phyloP scores from a whole-genome alignment of 23 tunicate species.

The Ciona savignyi region DNA sequence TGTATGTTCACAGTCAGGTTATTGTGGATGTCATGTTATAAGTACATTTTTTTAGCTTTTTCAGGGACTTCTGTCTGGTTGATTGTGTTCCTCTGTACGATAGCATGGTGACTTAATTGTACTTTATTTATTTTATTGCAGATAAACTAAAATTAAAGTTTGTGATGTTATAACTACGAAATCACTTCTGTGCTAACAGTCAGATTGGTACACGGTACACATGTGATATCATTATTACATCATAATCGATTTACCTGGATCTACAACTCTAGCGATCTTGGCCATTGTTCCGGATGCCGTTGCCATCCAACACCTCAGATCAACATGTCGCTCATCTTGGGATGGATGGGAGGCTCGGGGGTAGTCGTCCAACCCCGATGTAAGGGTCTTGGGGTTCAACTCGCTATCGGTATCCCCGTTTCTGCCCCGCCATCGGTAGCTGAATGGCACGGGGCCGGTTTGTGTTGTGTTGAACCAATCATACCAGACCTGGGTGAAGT shows the following conservation, averaged over 20 bases:
- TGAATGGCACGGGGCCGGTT: slow-evolving; percentile 59
- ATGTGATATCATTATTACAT: too few species aligned
- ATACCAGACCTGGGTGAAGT: slow-evolving; percentile 74
- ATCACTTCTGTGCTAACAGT: too few species aligned
- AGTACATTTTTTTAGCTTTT: too few species aligned
- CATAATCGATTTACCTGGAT: slow-evolving; percentile 52
- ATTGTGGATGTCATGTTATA: too few species aligned
- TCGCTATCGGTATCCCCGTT: slow-evolving; percentile 53
- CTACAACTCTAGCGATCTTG: slow-evolving; percentile 45
- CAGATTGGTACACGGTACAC: too few species aligned
- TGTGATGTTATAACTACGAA: too few species aligned
- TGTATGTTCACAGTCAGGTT: too few species aligned
- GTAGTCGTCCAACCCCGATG: slow-evolving; percentile 97
- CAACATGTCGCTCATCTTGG: slow-evolving; percentile 80
- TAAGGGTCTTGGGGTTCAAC: slow-evolving; percentile 94
- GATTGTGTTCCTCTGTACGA: too few species aligned
- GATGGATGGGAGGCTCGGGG: slow-evolving; percentile 98
- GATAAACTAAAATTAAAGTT: too few species aligned
- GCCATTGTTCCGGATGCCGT: slow-evolving; percentile 78
- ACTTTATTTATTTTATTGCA: too few species aligned
- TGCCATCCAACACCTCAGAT: slow-evolving; percentile 99
- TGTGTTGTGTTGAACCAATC: slow-evolving; percentile 98
- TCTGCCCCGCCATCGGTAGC: slow-evolving; percentile 95
- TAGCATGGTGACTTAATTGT: too few species aligned
- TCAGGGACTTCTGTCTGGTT: too few species aligned